phyloP scores from a whole-genome alignment of 92 coral and sea anemone genomes.

The Galaxea fascicularis region DNA sequence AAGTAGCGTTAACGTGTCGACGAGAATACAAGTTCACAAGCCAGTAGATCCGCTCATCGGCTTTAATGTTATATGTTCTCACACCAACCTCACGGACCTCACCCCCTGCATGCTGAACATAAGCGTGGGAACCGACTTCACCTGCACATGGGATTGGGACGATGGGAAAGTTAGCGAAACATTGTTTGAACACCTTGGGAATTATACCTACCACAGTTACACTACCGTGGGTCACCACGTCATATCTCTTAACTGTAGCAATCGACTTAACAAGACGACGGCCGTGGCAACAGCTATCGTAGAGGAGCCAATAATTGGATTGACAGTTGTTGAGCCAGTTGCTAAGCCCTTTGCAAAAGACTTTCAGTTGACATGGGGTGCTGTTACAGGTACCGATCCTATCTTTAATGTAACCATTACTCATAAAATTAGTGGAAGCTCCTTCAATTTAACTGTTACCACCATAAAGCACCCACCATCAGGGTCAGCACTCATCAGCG shows the following conservation, averaged over 20 bases:
- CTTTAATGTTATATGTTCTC: conserved; percentile 66
- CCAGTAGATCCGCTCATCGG: conserved; percentile 82
- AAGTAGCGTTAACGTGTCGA: conserved; percentile 63
- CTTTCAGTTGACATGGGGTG: conserved; percentile 51
- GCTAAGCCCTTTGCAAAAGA: conserved; percentile 60
- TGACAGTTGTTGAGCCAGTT: conserved; percentile 48
- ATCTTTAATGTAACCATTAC: conserved; percentile 70
- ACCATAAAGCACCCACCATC: conserved; percentile 33
- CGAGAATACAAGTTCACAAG: conserved; percentile 80
- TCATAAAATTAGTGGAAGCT: conserved; percentile 27
- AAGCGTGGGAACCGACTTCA: conserved; percentile 83
- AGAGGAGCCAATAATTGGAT: conserved; percentile 69
- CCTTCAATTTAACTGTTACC: conserved; percentile 16
- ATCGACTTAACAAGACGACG: conserved; percentile 84
- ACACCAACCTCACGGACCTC: conserved; percentile 80
- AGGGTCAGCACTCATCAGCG: conserved; percentile 42
- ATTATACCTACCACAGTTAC: conserved; percentile 68
- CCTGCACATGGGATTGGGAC: conserved; percentile 83
- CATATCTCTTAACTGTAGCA: conserved; percentile 73
- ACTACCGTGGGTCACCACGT: conserved; percentile 66
- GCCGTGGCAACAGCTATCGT: conserved; percentile 71
- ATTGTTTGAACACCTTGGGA: conserved; percentile 71
- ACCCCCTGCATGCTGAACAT: conserved; percentile 81
- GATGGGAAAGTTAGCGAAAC: conserved; percentile 60
- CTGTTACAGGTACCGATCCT: conserved; percentile 76